phyloP scores from a whole-genome alignment of 1,140 invertebrate species.

The Calycopis cecrops region DNA sequence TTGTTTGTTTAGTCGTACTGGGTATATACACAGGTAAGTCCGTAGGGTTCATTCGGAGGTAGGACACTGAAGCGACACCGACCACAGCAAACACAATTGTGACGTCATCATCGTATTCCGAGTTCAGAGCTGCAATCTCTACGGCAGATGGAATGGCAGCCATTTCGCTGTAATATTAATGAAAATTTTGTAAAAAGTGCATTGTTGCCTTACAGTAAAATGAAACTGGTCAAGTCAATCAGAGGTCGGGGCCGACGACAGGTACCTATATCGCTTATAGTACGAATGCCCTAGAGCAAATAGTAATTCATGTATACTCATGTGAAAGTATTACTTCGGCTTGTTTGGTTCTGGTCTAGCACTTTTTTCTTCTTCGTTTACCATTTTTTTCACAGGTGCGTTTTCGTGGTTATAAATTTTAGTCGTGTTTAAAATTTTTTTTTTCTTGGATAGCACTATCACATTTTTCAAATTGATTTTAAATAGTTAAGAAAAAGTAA shows the following conservation, averaged over 20 bases:
- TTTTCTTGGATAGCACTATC: no score
- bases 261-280: no score
- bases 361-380: no score
- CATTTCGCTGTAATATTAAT: constrained; percentile 44
- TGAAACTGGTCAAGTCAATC: constrained; percentile 5
- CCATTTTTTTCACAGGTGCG: no score
- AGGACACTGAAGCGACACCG: constrained; percentile 41
- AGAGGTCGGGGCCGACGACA: no score
- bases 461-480: no score
- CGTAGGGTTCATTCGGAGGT: constrained; percentile 47
- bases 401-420: no score
- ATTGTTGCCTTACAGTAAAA: neutral
- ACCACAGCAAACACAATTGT: constrained; percentile 50
- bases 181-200: neutral
- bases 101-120: constrained; percentile 39
- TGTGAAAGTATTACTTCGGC: no score
- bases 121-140: constrained; percentile 37
- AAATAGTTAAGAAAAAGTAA: neutral
- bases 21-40: constrained; percentile 47
- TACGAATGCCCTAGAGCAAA: no score
- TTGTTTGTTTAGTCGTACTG: constrained; percentile 20
- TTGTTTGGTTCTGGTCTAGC: no score
- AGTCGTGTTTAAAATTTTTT: no score
- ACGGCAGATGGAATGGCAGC: constrained; percentile 34
- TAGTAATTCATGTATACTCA: no score